Evolutionary conservation across 2,113 vertebrate genomes (phyloP).

Genomic region (Epinephelus fuscoguttatus): DNA sequence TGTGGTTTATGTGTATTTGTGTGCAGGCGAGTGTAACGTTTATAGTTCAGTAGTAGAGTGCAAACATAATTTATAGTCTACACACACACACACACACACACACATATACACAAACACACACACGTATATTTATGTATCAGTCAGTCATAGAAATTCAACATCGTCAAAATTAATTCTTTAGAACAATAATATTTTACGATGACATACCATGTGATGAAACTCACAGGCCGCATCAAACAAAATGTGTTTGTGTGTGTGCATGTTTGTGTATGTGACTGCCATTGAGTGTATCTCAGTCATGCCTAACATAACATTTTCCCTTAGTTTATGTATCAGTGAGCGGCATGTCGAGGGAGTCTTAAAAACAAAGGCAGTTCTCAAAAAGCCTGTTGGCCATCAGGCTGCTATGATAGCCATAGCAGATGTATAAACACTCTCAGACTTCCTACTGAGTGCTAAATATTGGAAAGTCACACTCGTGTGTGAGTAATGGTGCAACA

Average conservation of each 20-base stretch:
- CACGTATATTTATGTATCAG: slow-evolving; percentile 1
- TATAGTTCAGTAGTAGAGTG: slow-evolving; percentile 32
- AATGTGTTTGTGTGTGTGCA: not conserved
- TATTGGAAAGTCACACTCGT: slow-evolving; percentile 41
- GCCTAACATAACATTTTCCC: slow-evolving; percentile 27
- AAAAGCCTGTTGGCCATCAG: slow-evolving; percentile 35
- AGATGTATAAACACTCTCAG: slow-evolving; percentile 69
- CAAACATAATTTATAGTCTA: slow-evolving; percentile 14
- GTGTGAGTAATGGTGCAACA: slow-evolving; percentile 39
- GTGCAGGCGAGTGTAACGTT: not conserved
- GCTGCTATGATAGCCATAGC: slow-evolving; percentile 57
- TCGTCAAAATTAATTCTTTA: slow-evolving; percentile 13
- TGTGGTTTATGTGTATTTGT: slow-evolving; percentile 15
- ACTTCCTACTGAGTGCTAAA: slow-evolving; percentile 63
- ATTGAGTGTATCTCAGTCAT: slow-evolving; percentile 24
- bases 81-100: not conserved
- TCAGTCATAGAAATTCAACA: slow-evolving; percentile 14
- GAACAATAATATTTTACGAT: slow-evolving; percentile 42
- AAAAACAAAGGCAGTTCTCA: slow-evolving; percentile 65
- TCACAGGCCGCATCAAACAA: slow-evolving; percentile 13
- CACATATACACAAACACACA: not conserved
- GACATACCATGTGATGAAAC: slow-evolving; percentile 23
- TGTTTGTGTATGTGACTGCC: not conserved
- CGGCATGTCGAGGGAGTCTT: slow-evolving; percentile 46
- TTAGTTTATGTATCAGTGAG: slow-evolving; percentile 56